phyloP scores from a whole-genome alignment of 1,140 invertebrate genomes.

The Teleopsis dalmanni region DNA sequence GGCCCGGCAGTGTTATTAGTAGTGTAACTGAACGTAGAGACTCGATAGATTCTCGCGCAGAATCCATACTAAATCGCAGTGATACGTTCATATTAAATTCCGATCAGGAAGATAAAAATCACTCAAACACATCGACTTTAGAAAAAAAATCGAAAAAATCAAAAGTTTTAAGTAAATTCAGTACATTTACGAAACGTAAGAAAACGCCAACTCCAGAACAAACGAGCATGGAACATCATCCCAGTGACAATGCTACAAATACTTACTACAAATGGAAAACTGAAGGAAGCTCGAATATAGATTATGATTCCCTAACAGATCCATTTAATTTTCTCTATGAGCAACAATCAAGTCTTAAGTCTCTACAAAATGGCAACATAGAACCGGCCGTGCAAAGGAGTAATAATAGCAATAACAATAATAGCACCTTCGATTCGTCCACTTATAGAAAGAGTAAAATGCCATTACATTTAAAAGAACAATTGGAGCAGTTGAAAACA shows the following conservation, averaged over 20 bases:
- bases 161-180: constrained; percentile 39
- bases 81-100: constrained; percentile 34
- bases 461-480: constrained; percentile 28
- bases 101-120: constrained; percentile 21
- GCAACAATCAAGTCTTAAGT: constrained; percentile 28
- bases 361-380: constrained; percentile 12
- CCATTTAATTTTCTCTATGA: constrained; percentile 41
- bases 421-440: constrained; percentile 25
- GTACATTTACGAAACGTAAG: constrained; percentile 39
- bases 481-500: constrained; percentile 35
- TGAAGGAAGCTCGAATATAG: constrained; percentile 22
- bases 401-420: neutral
- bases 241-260: constrained; percentile 37
- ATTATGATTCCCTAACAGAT: constrained; percentile 37
- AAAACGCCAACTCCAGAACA: constrained; percentile 28
- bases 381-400: too few relatives aligned
- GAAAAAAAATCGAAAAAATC: constrained; percentile 41
- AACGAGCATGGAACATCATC: constrained; percentile 30
- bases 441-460: constrained; percentile 36
- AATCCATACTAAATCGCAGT: constrained; percentile 29
- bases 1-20: constrained; percentile 32
- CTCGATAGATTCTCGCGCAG: constrained; percentile 21
- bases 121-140: constrained; percentile 31
- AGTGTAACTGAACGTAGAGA: constrained; percentile 28
- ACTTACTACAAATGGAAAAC: constrained; percentile 41